Evolutionary conservation across 1,140 invertebrate genomes (phyloP).

Genomic region (Micrasema minimum): DNA sequence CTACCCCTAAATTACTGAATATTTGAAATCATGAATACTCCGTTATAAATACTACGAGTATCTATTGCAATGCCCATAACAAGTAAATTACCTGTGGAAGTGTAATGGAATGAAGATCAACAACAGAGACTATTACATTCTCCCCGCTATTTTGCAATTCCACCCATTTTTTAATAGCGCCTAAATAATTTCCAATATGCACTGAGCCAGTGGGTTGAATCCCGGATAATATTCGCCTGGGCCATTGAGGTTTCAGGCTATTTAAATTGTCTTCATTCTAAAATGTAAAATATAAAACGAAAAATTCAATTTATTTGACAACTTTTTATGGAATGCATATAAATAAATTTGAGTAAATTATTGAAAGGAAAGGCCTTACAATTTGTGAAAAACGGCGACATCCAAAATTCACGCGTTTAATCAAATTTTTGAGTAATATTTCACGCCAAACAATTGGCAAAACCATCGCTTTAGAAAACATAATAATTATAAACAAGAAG

Average conservation of each 20-base stretch:
- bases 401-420: background rate
- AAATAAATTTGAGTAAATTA: too few species aligned
- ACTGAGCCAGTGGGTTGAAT: conserved; percentile 95
- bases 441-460: conserved; percentile 9
- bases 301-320: too few species aligned
- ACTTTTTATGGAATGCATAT: too few species aligned
- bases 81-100: conserved; percentile 73
- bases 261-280: conserved; percentile 11
- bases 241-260: conserved; percentile 55
- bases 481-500: too few species aligned
- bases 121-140: conserved; percentile 85
- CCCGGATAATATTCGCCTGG: conserved; percentile 84
- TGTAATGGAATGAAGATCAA: conserved; percentile 96
- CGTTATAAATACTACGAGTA: too few species aligned
- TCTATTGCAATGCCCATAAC: too few species aligned
- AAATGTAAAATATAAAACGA: background rate
- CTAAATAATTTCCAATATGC: conserved; percentile 98
- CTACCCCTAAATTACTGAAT: too few species aligned
- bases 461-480: background rate
- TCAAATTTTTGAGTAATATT: background rate
- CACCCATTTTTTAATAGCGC: conserved; percentile 90
- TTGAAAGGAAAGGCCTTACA: background rate
- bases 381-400: conserved; percentile 5
- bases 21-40: too few species aligned
- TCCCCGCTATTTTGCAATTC: conserved; percentile 80